phyloP scores from a whole-genome alignment of 2,797 vertebrate species.

The Sebastes taczanowskii region DNA sequence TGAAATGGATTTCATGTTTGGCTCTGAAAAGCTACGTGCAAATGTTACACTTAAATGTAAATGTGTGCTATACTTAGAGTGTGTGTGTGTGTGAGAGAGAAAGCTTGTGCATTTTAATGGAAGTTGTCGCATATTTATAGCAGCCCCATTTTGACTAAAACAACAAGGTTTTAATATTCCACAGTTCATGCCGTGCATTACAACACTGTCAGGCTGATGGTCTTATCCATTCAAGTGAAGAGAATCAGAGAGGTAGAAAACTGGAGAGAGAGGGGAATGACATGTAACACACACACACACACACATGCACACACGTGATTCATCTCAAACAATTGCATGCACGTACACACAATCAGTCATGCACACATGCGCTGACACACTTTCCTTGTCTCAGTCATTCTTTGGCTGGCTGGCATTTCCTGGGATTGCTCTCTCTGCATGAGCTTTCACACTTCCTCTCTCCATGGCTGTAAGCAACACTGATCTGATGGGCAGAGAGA shows the following conservation, averaged over 20 bases:
- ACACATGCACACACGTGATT: neutral
- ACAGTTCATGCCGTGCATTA: conserved; percentile 29
- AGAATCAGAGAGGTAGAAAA: conserved; percentile 60
- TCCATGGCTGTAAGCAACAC: conserved; percentile 58
- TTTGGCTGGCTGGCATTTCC: conserved; percentile 69
- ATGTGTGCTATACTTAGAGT: conserved; percentile 28
- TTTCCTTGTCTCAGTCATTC: conserved; percentile 64
- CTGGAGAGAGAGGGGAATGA: conserved; percentile 27
- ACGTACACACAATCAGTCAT: neutral
- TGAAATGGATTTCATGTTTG: conserved; percentile 43
- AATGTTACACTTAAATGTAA: conserved; percentile 23
- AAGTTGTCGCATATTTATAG: conserved; percentile 32
- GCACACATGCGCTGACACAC: conserved; percentile 30
- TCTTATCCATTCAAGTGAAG: conserved; percentile 48
- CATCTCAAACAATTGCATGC: neutral
- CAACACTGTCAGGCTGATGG: conserved; percentile 44
- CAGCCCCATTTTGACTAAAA: conserved; percentile 23
- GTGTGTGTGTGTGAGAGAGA: neutral
- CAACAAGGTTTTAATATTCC: conserved; percentile 49
- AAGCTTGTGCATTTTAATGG: neutral
- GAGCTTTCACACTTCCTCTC: conserved; percentile 72
- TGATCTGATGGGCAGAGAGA: conserved; percentile 64
- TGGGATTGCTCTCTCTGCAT: conserved; percentile 65
- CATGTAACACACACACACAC: conserved; percentile 22
- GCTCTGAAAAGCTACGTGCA: conserved; percentile 1